Conservation (phyloP, 2,797 vertebrate species). For the Mus caroli region DNA sequence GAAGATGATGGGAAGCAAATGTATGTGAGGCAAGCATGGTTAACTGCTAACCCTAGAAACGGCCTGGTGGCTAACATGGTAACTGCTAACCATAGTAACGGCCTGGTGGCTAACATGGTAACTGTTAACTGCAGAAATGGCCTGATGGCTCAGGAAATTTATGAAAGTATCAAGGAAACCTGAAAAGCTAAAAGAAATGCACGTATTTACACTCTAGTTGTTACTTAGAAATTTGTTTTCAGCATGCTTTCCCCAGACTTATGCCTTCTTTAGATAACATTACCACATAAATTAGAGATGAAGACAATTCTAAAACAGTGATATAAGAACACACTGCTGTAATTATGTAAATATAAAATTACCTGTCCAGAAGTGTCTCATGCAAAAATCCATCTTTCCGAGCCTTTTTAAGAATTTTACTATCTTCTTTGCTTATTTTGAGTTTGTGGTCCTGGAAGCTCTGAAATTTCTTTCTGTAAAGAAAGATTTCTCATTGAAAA, state of each 20-base stretch:
- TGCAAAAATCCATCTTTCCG: constrained; percentile 96
- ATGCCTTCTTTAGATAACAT: constrained; percentile 8
- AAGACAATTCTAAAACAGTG: constrained; percentile 18
- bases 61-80: neutral
- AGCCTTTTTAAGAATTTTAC: constrained; percentile 93
- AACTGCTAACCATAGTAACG: too few relatives aligned
- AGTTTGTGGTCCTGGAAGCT: constrained; percentile 98
- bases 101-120: too few relatives aligned
- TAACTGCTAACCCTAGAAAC: neutral
- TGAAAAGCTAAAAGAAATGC: constrained; percentile 51
- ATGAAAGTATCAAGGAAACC: constrained; percentile 22
- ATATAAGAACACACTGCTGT: neutral
- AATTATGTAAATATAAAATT: constrained; percentile 58
- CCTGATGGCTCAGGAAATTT: neutral
- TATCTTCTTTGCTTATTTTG: constrained; percentile 95
- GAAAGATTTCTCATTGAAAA: constrained; percentile 45
- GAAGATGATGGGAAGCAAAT: neutral
- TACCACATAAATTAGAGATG: constrained; percentile 42
- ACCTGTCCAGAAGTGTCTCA: constrained; percentile 97
- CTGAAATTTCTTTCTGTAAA: constrained; percentile 97
- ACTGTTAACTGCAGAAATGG: too few relatives aligned
- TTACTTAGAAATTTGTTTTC: constrained; percentile 31
- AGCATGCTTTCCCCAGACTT: neutral
- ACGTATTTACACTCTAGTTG: constrained; percentile 22
- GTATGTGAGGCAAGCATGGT: neutral